Evolutionary conservation across 2,113 vertebrate species (phyloP).

Genomic region (Cacatua alba): DNA sequence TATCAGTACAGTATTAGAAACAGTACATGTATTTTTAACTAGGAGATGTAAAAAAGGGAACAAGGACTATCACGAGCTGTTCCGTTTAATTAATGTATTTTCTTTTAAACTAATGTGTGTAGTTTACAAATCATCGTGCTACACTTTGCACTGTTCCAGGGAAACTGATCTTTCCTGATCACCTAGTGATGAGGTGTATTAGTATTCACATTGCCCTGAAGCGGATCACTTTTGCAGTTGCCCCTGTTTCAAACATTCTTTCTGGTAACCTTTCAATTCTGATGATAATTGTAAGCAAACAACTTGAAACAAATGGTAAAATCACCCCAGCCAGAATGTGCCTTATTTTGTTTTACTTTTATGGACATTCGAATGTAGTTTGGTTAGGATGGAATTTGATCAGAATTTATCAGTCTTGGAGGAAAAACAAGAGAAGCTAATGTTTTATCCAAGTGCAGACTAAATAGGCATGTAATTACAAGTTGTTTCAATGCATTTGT

Average conservation of each 20-base stretch:
- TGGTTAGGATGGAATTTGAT: conserved; percentile 20
- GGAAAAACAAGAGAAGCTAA: conserved; percentile 59
- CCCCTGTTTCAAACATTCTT: not conserved
- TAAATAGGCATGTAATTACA: conserved; percentile 71
- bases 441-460: conserved; percentile 52
- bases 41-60: not conserved
- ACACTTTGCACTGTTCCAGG: not conserved
- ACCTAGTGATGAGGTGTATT: not conserved
- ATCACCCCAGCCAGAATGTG: not conserved
- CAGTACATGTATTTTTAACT: not conserved
- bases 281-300: conserved; percentile 42
- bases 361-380: conserved; percentile 6
- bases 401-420: conserved; percentile 50
- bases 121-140: conserved; percentile 64
- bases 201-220: not conserved
- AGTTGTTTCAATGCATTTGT: conserved; percentile 65
- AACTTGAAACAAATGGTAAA: conserved; percentile 40
- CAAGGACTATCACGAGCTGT: conserved; percentile 34
- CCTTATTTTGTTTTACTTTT: conserved; percentile 25
- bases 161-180: conserved; percentile 21
- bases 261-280: conserved; percentile 51
- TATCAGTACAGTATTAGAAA: conserved; percentile 61
- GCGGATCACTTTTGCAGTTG: conserved; percentile 9
- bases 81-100: conserved; percentile 47
- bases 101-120: not conserved